Percentiles rank a stretch among this genome's conserved stretches.
phyloP scores from a whole-genome alignment of 2,888 invertebrate species.

The Eupithecia abbreviata region DNA sequence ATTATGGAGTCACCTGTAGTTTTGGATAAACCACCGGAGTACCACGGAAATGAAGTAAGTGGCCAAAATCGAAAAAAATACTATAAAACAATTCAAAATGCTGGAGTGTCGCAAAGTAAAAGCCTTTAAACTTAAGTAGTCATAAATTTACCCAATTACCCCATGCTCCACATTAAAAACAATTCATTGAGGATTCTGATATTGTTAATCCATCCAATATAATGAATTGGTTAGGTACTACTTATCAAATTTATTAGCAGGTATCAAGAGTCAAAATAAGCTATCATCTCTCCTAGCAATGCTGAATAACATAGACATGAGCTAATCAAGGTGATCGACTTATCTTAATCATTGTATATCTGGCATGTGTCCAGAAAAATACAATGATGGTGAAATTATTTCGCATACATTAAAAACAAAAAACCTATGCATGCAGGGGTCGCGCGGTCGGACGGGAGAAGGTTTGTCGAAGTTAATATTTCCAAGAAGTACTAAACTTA shows the following conservation, averaged over 20 bases:
- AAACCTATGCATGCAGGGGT: not conserved
- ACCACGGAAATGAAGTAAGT: slow-evolving; percentile 83
- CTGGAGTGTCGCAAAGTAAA: not conserved
- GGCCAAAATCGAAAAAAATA: slow-evolving; percentile 16
- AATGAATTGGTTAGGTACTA: not conserved
- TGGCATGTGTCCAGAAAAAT: slow-evolving; percentile 53
- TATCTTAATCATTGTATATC: not conserved
- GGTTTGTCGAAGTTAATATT: not conserved
- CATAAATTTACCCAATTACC: not conserved
- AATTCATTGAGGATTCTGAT: not conserved
- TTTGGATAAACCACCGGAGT: slow-evolving; percentile 85
- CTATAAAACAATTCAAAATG: not conserved
- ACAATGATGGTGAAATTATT: slow-evolving; percentile 2
- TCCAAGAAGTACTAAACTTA: not conserved
- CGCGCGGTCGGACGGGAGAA: not conserved
- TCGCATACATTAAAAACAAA: not conserved
- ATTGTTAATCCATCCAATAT: not conserved
- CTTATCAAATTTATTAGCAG: not conserved
- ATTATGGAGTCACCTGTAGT: slow-evolving; percentile 85
- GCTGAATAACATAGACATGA: not conserved
- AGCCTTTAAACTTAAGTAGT: not conserved
- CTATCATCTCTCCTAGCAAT: not conserved
- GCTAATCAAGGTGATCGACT: slow-evolving; percentile 10
- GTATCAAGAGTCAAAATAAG: not conserved
- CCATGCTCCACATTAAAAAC: not conserved